Evolutionary conservation across 2,888 invertebrate genomes (phyloP), one percentile per base, ranked within the genome.

Genomic region (Drosophila paracracens): DNA sequence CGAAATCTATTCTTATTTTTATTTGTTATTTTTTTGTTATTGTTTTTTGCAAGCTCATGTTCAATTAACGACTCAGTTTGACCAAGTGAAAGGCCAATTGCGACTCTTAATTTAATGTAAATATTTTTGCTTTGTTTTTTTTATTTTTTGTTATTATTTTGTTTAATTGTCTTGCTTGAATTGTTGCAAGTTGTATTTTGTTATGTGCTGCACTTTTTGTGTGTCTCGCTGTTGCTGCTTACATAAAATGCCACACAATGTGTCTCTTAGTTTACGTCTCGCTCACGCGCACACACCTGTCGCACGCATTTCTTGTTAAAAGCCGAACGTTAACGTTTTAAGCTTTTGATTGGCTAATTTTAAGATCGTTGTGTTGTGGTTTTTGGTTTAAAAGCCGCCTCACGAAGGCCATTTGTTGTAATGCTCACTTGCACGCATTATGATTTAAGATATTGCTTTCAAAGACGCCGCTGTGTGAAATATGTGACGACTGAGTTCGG

Each of bases 391-490:
- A 51, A 27, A 52, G 61, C 61, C 48, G 65, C 38, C 58, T 29
- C 18, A 46, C 63, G 80, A 88, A 88, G 86, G 86, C 80, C 83
- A 76, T 46, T 88, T 80, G 72, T 58, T 68, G 70, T 81, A 86
- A 86, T 75, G 89, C 83, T 80, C 76, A 77, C 81, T 80, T 80
- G 73, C 70, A 74, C 74, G 77, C 77, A 74, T 85, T 80, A 77
- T 77, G 74, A 71, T 70, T 86, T 70, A 64, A 85, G 73, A 43
- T 67, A 71, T 83, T 74, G 77, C 62, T 74, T 83, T 87, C 74
- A 71, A 83, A 82, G 69, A 71, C 18, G 54, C 81, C 83, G 82
- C 71, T 65, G 66, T 74, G 69, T 70, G 75, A 83, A 75, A 76
- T 78, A 65, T 70, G 53, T 74, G 48, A 38, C 52, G 64, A 64